These are phyloP conservation scores for Psettodes erumei DNA, from an alignment of 2,113 vertebrate species.

Conservation along the genomic window DNA sequence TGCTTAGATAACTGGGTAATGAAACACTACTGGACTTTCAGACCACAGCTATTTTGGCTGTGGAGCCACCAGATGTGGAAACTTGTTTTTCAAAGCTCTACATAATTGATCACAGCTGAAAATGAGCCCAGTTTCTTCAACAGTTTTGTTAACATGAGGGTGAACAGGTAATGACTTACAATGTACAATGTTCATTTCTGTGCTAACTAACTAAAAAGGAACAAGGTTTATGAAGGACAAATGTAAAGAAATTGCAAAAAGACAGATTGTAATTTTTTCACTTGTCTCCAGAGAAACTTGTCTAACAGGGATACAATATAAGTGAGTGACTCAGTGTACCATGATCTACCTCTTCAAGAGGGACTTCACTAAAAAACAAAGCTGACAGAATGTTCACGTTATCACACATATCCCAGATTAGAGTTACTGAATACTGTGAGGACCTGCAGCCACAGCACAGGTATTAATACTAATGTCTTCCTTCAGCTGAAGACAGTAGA, in stretches of 20 bases:
- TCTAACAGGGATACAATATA: not conserved
- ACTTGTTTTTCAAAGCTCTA: not conserved
- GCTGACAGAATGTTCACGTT: not conserved
- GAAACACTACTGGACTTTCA: not conserved
- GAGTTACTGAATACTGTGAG: slow-evolving; percentile 18
- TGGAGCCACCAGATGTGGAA: not conserved
- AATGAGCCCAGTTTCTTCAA: not conserved
- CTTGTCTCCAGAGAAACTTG: not conserved
- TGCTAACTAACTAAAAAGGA: not conserved
- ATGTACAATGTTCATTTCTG: not conserved
- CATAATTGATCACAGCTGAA: not conserved
- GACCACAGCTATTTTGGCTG: not conserved
- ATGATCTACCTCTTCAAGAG: not conserved
- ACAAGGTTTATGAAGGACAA: slow-evolving; percentile 48
- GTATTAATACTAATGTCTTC: not conserved
- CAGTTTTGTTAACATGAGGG: not conserved
- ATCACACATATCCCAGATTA: not conserved
- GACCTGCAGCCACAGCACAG: slow-evolving; percentile 5
- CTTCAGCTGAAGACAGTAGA: not conserved
- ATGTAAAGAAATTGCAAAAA: not conserved
- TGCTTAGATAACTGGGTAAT: not conserved
- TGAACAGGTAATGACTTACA: not conserved
- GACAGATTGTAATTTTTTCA: not conserved
- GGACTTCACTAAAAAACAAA: not conserved
- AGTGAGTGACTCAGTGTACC: not conserved